These are phyloP conservation scores for Calephelis virginiensis DNA, from an alignment of 1,140 invertebrate genomes.

Conservation along the genomic window DNA sequence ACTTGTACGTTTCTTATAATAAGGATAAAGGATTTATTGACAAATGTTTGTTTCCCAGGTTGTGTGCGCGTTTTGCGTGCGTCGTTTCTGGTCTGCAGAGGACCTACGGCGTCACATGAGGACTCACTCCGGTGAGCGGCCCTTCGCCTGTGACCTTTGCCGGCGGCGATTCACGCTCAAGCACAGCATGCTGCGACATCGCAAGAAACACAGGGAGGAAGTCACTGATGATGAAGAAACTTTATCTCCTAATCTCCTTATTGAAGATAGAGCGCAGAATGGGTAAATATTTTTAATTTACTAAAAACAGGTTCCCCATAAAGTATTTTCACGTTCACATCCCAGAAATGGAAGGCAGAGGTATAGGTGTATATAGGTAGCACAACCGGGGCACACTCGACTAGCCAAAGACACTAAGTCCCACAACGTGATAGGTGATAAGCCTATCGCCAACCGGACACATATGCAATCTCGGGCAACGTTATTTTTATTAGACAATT, in stretches of 20 bases:
- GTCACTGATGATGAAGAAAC: slow-evolving; percentile 77
- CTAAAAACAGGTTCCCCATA: no score
- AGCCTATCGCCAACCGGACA: no score
- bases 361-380: no score
- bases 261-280: slow-evolving; percentile 45
- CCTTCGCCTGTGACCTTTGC: slow-evolving; percentile 90
- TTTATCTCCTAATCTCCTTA: slow-evolving; percentile 49
- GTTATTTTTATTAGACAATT: no score
- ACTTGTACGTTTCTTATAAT: no score
- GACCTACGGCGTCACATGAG: slow-evolving; percentile 95
- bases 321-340: no score
- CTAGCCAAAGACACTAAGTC: no score
- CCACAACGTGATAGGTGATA: no score
- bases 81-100: slow-evolving; percentile 95
- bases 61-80: slow-evolving; percentile 93
- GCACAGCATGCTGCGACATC: slow-evolving; percentile 94
- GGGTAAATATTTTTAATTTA: slow-evolving; percentile 43
- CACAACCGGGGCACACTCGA: no score
- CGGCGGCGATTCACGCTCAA: slow-evolving; percentile 92
- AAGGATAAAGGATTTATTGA: neutral
- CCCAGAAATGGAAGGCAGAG: no score
- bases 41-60: slow-evolving; percentile 78
- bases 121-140: slow-evolving; percentile 90
- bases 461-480: no score
- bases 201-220: slow-evolving; percentile 87